Base-by-base conservation (phyloP, 1,140 invertebrate genomes). In the Heterodera schachtii region DNA sequence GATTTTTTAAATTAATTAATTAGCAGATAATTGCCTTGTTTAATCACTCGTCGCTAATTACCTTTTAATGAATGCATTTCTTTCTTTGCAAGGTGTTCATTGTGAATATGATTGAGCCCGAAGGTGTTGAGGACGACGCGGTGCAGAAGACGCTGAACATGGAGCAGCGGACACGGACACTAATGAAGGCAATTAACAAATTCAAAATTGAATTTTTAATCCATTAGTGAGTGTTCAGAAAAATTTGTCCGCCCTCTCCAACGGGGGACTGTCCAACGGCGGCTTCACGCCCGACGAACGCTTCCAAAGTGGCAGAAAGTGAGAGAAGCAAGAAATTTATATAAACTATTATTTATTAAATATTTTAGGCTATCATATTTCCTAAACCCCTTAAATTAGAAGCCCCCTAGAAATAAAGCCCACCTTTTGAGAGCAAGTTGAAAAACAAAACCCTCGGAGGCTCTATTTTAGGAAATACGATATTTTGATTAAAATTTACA, bases 141-240 rank as follows among this genome's bases (percentile, higher is more conserved):
- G 98, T 98, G 90, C 97, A 99, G 91, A 93, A 97, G 85, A 99
- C 98, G 3, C 91, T 99, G 78, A 94, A 98, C 93, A 98, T 99
- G 96, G 97, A 99, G 90, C 96, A 99, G 91, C 93, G 97, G 81
- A 97, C 95, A 90, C 95, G 98, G 91, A 96, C 98, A 19, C 21
- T 84, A n/a, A 43, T 85, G 31, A 82, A 83, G 46, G 80, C 70
- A 7, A 81, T 16, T 6, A n/a, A 57, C 19, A 0, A 19, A 82
- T 57, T 52, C 21, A 3, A 19, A 82, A 84, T 16, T 85, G 44
- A 19, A 21, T 21, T 46, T 43, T 75, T 64, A 57, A 16, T n/a
- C 82, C 67, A 60, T 67, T 31, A 31, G 31, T 52, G 6, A 52
- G 11, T 8, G 0, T 52, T 52, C 49, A 85, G 76, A 87, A 87